Percentiles rank a stretch among this genome's conserved stretches.
phyloP scores from a whole-genome alignment of 2,888 invertebrate species.

The Neocrepidodera transversa region DNA sequence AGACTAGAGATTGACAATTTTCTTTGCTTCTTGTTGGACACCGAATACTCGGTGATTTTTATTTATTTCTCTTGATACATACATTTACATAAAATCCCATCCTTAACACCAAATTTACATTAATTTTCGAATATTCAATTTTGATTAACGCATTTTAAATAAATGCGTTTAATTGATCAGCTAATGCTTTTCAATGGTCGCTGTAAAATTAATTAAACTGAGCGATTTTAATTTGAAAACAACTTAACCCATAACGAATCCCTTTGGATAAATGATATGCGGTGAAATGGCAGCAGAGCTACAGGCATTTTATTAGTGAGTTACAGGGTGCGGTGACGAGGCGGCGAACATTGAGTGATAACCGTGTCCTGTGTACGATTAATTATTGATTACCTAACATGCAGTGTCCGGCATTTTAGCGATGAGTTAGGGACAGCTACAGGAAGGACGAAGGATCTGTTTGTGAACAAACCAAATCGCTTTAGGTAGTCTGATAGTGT shows the following conservation, averaged over 20 bases:
- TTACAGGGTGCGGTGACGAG: not conserved
- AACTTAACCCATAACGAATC: not conserved
- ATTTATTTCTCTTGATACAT: conserved; percentile 43
- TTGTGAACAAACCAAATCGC: conserved; percentile 36
- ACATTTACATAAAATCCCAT: conserved; percentile 31
- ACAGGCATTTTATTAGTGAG: conserved; percentile 7
- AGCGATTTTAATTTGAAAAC: not conserved
- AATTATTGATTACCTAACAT: conserved; percentile 41
- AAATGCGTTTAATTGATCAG: too few species aligned
- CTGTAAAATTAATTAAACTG: not conserved
- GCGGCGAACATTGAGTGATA: conserved; percentile 2
- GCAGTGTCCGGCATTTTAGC: conserved; percentile 29
- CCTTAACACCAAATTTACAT: too few species aligned
- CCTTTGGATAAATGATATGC: not conserved
- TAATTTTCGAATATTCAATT: too few species aligned
- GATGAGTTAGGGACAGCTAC: conserved; percentile 35
- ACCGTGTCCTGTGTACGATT: conserved; percentile 29
- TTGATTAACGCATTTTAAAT: too few species aligned
- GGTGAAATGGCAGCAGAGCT: not conserved
- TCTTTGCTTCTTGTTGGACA: conserved; percentile 38
- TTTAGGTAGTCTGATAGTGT: conserved; percentile 42
- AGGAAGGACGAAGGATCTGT: conserved; percentile 34
- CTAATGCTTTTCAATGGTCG: not conserved
- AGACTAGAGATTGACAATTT: conserved; percentile 49
- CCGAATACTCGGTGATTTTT: conserved; percentile 46